phyloP scores from a whole-genome alignment of 2,888 invertebrate genomes.

The Tetheella fluctuosa region DNA sequence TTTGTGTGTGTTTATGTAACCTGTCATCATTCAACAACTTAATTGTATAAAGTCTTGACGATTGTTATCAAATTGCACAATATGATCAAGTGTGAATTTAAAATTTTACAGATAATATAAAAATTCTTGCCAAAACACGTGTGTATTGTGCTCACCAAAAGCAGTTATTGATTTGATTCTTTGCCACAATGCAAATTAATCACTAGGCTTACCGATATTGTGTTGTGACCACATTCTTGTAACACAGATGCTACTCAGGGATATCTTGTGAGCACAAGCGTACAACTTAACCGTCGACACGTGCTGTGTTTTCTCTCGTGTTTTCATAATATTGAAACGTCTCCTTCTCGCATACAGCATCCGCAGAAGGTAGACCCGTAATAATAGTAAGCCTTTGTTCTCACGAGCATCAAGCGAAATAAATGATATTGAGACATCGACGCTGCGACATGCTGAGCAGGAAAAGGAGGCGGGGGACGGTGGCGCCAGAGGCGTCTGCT shows the following conservation, averaged over 20 bases:
- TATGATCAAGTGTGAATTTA: slow-evolving; percentile 6
- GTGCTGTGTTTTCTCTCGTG: slow-evolving; percentile 76
- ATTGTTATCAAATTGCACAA: neutral
- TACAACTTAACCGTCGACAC: slow-evolving; percentile 74
- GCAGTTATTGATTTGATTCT: slow-evolving; percentile 67
- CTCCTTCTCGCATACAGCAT: slow-evolving; percentile 93
- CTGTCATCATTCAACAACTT: slow-evolving; percentile 22
- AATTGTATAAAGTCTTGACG: neutral
- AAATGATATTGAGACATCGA: slow-evolving; percentile 79
- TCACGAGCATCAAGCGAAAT: slow-evolving; percentile 83
- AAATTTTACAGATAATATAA: slow-evolving; percentile 63
- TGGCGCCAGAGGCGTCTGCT: slow-evolving; percentile 63
- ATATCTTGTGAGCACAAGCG: slow-evolving; percentile 77
- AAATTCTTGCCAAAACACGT: slow-evolving; percentile 52
- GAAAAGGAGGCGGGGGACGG: slow-evolving; percentile 81
- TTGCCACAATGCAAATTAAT: slow-evolving; percentile 72
- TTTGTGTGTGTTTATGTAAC: slow-evolving; percentile 40
- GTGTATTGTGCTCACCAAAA: slow-evolving; percentile 67
- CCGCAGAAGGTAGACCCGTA: slow-evolving; percentile 89
- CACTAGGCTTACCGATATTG: slow-evolving; percentile 79
- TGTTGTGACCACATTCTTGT: slow-evolving; percentile 80
- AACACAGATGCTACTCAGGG: slow-evolving; percentile 81
- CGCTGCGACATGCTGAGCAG: slow-evolving; percentile 71
- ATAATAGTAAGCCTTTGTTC: slow-evolving; percentile 82
- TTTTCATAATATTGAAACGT: slow-evolving; percentile 84